These are phyloP conservation scores for Drosophila nigricruria DNA, from an alignment of 2,888 invertebrate species.

Conservation along the genomic window DNA sequence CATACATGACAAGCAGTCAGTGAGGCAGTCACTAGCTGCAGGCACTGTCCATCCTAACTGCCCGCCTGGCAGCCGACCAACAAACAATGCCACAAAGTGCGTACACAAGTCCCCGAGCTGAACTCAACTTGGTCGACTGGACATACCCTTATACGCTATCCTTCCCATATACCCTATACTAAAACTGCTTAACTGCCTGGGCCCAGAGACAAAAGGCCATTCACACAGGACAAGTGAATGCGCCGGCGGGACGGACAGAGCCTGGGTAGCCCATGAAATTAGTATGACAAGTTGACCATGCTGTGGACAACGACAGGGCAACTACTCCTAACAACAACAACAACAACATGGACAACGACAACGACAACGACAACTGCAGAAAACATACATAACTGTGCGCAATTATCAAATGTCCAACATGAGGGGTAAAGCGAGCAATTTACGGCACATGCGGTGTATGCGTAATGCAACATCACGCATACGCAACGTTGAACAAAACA, in stretches of 20 bases:
- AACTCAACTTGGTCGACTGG: slow-evolving; percentile 8
- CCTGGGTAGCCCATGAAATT: slow-evolving; percentile 55
- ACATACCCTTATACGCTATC: not conserved
- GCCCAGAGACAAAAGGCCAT: slow-evolving; percentile 38
- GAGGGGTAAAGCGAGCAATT: slow-evolving; percentile 18
- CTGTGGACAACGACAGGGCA: slow-evolving; percentile 42
- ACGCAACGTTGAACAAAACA: slow-evolving; percentile 47
- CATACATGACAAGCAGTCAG: slow-evolving; percentile 30
- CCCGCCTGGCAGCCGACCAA: slow-evolving; percentile 33
- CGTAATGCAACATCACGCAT: slow-evolving; percentile 56
- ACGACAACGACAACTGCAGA: slow-evolving; percentile 21
- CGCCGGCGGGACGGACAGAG: slow-evolving; percentile 7
- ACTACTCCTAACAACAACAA: slow-evolving; percentile 18
- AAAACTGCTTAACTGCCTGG: slow-evolving; percentile 3
- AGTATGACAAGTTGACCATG: slow-evolving; percentile 76
- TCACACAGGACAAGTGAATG: no score
- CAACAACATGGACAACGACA: slow-evolving; percentile 10
- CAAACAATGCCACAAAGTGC: slow-evolving; percentile 42
- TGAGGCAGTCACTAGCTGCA: slow-evolving; percentile 28
- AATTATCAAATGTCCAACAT: slow-evolving; percentile 63
- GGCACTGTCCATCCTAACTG: slow-evolving; percentile 25
- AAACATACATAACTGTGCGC: slow-evolving; percentile 41
- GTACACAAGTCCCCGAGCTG: slow-evolving; percentile 22
- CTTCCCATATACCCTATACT: not conserved
- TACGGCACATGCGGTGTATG: slow-evolving; percentile 51